Conservation (phyloP, 2,888 invertebrate species). For the Drosophila conformis region DNA sequence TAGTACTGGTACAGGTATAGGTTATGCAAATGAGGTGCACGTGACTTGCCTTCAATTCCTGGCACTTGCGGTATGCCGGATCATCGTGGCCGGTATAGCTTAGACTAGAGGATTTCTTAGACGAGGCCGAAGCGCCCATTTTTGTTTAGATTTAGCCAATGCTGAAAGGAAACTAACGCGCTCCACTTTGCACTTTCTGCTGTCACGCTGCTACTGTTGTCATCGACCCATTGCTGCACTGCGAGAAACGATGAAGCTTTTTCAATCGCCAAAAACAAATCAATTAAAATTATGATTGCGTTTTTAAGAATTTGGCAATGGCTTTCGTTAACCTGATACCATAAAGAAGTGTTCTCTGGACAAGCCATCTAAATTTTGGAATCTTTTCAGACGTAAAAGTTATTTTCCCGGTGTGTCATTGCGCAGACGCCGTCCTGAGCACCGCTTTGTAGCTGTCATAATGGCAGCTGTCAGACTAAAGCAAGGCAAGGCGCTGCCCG, state of each 20-base stretch:
- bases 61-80: constrained; percentile 78
- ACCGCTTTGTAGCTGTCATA: constrained; percentile 5
- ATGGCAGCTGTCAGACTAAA: constrained; percentile 30
- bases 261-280: neutral
- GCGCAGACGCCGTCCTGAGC: constrained; percentile 53
- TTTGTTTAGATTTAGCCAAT: constrained; percentile 10
- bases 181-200: constrained; percentile 11
- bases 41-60: constrained; percentile 76
- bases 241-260: neutral
- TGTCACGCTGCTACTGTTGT: constrained; percentile 10
- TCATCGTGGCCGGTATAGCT: constrained; percentile 77
- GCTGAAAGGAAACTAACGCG: constrained; percentile 3
- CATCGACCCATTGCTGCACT: constrained; percentile 46
- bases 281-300: neutral
- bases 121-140: constrained; percentile 77
- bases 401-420: constrained; percentile 5
- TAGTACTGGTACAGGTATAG: neutral
- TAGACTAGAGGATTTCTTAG: constrained; percentile 55
- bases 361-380: neutral
- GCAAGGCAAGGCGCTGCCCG: constrained; percentile 30
- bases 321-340: neutral
- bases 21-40: constrained; percentile 27
- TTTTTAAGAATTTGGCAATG: neutral
- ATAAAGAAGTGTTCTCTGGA: neutral
- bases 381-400: neutral